Percentiles rank a stretch among this genome's conserved stretches.
phyloP scores from a whole-genome alignment of 2,797 vertebrate species.

The Galagoides demidoff region DNA sequence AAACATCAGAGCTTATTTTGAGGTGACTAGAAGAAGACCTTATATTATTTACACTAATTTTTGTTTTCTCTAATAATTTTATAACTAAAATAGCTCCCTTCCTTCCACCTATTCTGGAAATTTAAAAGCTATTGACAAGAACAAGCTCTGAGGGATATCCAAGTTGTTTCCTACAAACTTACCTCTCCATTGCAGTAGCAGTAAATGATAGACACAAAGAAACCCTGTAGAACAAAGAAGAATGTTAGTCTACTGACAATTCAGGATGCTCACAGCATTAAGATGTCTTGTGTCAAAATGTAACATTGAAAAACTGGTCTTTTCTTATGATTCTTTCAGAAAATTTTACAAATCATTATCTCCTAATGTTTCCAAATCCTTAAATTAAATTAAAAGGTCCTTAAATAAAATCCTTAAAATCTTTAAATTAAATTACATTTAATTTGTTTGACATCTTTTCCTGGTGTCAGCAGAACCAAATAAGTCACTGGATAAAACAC shows the following conservation, averaged over 20 bases:
- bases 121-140: neutral
- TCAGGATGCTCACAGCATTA: neutral
- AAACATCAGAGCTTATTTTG: neutral
- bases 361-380: neutral
- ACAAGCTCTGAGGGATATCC: neutral
- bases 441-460: neutral
- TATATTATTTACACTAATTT: neutral
- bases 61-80: conserved; percentile 29
- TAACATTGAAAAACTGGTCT: neutral
- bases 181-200: conserved; percentile 97
- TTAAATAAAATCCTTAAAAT: neutral
- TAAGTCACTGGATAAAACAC: neutral
- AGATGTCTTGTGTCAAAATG: neutral
- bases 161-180: conserved; percentile 73
- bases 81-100: neutral
- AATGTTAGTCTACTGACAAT: neutral
- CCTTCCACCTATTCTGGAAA: neutral
- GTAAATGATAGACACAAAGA: conserved; percentile 96
- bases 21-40: neutral
- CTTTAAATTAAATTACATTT: neutral
- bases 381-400: neutral
- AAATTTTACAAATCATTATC: neutral
- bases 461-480: neutral
- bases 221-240: conserved; percentile 88
- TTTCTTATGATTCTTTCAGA: neutral